A percentile compares a stretch with the other conserved stretches of the same genome.
phyloP scores from a whole-genome alignment of 1,140 invertebrate species.

The Brachionus sp. region DNA sequence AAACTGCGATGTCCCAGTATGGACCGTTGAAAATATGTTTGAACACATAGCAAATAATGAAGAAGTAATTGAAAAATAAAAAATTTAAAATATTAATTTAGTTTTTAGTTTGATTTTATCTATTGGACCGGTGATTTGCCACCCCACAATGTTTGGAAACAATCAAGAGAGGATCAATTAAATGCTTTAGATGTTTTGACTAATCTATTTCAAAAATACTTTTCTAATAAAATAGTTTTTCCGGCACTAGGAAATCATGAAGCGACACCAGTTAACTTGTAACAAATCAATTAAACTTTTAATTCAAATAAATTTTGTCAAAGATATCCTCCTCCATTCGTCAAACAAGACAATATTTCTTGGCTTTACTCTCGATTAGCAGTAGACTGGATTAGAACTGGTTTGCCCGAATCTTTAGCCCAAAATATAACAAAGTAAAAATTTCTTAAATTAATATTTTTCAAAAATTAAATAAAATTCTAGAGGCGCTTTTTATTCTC shows the following conservation, averaged over 20 bases:
- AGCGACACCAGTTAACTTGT: constrained; percentile 53
- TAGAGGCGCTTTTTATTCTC: constrained; percentile 32
- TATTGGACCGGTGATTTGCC: constrained; percentile 97
- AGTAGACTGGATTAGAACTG: constrained; percentile 15
- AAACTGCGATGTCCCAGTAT: constrained; percentile 60
- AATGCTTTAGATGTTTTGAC: constrained; percentile 77
- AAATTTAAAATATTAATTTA: not conserved
- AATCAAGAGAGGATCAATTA: constrained; percentile 81
- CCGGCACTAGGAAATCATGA: constrained; percentile 93
- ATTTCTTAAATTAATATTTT: not conserved
- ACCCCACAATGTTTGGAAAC: constrained; percentile 95
- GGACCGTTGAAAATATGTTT: constrained; percentile 60
- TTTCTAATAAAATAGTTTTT: constrained; percentile 85
- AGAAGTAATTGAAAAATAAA: constrained; percentile 40
- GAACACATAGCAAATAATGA: constrained; percentile 54
- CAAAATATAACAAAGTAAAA: constrained; percentile 4
- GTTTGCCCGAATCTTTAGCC: constrained; percentile 2
- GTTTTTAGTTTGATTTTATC: constrained; percentile 71
- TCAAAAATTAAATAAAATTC: not conserved
- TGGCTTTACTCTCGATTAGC: constrained; percentile 34
- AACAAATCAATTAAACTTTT: not conserved
- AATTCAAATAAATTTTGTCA: not conserved
- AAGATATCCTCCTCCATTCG: constrained; percentile 12
- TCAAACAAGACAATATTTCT: constrained; percentile 39
- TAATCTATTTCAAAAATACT: constrained; percentile 67